Conservation (phyloP, 2,113 vertebrate genomes). For the Rhineura floridana region DNA sequence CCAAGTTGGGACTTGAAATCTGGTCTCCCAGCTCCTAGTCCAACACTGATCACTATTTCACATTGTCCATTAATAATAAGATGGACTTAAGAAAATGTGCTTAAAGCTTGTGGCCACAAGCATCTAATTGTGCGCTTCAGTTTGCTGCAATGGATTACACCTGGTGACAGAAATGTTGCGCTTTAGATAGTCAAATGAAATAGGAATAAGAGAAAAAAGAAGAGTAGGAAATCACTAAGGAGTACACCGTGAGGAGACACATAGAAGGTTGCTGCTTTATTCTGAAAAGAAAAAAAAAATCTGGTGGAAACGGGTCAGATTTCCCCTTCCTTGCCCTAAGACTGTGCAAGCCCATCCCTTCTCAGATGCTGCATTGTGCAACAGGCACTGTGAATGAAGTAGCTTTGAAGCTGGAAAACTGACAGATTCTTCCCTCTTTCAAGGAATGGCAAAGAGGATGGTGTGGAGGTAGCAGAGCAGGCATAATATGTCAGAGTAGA, state of each 20-base stretch:
- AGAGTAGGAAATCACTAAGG: neutral
- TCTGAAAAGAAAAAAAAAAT: neutral
- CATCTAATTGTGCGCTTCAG: too few species aligned
- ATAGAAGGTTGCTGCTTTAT: neutral
- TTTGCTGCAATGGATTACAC: too few species aligned
- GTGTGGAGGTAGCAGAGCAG: neutral
- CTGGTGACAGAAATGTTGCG: too few species aligned
- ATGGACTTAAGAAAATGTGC: too few species aligned
- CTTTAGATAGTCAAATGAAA: neutral
- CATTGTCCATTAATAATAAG: too few species aligned
- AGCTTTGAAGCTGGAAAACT: neutral
- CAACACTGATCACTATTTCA: too few species aligned
- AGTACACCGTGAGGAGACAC: neutral
- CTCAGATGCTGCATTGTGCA: neutral
- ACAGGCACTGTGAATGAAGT: neutral
- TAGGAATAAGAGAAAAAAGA: neutral
- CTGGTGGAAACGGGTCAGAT: neutral
- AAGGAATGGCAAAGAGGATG: neutral
- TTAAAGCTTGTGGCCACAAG: too few species aligned
- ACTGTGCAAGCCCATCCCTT: neutral
- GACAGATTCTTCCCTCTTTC: neutral
- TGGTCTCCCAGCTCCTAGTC: too few species aligned
- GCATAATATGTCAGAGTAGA: accelerated
- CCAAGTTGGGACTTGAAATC: too few species aligned
- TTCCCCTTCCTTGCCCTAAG: neutral